phyloP scores from a whole-genome alignment of 2,113 vertebrate genomes.

The Noturus placidus region DNA sequence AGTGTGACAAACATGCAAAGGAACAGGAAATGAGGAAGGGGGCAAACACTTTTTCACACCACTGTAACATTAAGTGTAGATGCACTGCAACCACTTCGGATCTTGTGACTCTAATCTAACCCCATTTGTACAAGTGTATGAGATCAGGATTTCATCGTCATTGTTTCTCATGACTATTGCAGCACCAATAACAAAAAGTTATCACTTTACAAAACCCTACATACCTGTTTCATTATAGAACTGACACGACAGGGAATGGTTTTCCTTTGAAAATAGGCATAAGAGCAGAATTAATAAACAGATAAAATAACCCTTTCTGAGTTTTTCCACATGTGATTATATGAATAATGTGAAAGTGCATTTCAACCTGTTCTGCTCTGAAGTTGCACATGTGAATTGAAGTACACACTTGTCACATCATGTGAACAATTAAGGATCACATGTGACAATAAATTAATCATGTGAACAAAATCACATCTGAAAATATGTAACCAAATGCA shows the following conservation, averaged over 20 bases:
- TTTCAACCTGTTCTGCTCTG: too few species aligned
- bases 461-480: background rate
- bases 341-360: background rate
- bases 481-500: constrained; percentile 9
- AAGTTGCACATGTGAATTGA: background rate
- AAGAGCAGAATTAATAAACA: background rate
- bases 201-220: background rate
- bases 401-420: background rate
- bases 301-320: background rate
- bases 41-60: too few species aligned
- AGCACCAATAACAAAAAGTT: background rate
- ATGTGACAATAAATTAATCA: background rate
- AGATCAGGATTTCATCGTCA: background rate
- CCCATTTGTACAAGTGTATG: background rate
- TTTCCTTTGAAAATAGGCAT: constrained; percentile 9
- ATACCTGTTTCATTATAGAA: constrained; percentile 49
- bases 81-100: background rate
- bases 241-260: constrained; percentile 3
- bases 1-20: too few species aligned
- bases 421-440: background rate
- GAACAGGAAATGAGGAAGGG: too few species aligned
- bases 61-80: background rate
- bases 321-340: background rate
- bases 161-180: background rate
- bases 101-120: background rate